These are phyloP conservation scores for Drosophila orosa DNA, from an alignment of 1,140 invertebrate species.

Conservation along the genomic window DNA sequence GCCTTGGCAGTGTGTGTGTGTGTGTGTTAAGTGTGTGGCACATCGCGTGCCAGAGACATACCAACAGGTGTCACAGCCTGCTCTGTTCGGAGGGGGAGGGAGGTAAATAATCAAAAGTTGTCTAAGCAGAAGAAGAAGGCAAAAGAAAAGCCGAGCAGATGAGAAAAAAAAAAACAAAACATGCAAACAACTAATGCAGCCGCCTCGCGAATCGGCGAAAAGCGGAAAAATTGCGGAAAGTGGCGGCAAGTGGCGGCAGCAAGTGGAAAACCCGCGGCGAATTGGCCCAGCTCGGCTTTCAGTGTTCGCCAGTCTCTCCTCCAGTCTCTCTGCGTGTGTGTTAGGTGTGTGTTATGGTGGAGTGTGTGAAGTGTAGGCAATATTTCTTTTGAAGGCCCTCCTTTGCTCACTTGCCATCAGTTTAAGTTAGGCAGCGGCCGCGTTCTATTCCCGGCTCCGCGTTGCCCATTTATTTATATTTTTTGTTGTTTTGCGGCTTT, in stretches of 20 bases:
- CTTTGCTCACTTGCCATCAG: constrained; percentile 51
- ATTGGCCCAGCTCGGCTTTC: constrained; percentile 28
- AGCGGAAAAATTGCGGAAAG: constrained; percentile 21
- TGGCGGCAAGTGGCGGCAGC: constrained; percentile 16
- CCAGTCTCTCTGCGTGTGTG: constrained; percentile 43
- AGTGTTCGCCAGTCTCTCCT: constrained; percentile 23
- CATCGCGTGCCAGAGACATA: constrained; percentile 49
- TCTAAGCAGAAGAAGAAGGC: constrained; percentile 48
- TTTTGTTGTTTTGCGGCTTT: constrained; percentile 45
- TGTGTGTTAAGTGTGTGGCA: constrained; percentile 19
- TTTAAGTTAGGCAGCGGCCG: constrained; percentile 52
- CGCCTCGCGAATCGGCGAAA: constrained; percentile 40
- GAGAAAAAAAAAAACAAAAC: constrained; percentile 41
- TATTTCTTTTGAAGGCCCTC: constrained; percentile 52
- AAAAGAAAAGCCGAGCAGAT: constrained; percentile 35
- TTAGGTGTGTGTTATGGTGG: constrained; percentile 18
- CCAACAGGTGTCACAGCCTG: constrained; percentile 50
- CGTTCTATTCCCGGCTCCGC: constrained; percentile 33
- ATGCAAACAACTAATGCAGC: constrained; percentile 50
- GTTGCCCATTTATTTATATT: constrained; percentile 26
- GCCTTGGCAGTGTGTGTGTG: constrained; percentile 8
- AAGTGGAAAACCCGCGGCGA: constrained; percentile 29
- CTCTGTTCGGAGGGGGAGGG: neutral
- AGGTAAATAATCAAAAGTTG: constrained; percentile 50
- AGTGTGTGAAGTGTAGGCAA: constrained; percentile 50